phyloP scores from a whole-genome alignment of 2,888 invertebrate genomes.

The Cantharis flavilabris region DNA sequence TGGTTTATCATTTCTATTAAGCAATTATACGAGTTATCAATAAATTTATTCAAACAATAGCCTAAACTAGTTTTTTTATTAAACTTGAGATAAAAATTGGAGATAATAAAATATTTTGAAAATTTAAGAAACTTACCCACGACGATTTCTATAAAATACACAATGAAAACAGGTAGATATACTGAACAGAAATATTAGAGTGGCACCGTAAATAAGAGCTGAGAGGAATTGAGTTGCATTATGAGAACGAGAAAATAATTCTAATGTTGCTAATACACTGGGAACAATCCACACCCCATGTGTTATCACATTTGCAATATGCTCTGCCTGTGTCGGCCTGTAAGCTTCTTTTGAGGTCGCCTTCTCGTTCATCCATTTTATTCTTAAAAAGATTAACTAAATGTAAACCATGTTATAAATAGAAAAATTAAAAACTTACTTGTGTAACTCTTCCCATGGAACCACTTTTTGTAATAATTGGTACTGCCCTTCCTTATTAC shows the following conservation, averaged over 20 bases:
- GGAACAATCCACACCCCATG: slow-evolving; percentile 90
- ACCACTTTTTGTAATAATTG: slow-evolving; percentile 36
- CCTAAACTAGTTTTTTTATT: neutral
- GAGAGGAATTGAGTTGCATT: slow-evolving; percentile 78
- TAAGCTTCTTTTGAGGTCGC: slow-evolving; percentile 80
- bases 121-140: slow-evolving; percentile 55
- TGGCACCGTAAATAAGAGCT: slow-evolving; percentile 84
- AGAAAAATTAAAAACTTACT: slow-evolving; percentile 36
- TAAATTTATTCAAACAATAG: neutral
- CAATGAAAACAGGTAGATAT: slow-evolving; percentile 91
- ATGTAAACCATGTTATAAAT: neutral
- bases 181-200: slow-evolving; percentile 82
- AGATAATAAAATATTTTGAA: neutral
- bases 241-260: slow-evolving; percentile 74
- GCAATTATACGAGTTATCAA: neutral
- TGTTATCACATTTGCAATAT: slow-evolving; percentile 88
- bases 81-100: neutral
- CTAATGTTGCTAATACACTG: slow-evolving; percentile 76
- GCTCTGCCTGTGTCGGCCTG: slow-evolving; percentile 85
- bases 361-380: slow-evolving; percentile 78
- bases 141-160: slow-evolving; percentile 73
- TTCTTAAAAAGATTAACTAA: slow-evolving; percentile 40
- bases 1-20: neutral
- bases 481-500: slow-evolving; percentile 43
- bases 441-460: slow-evolving; percentile 45